Conservation (phyloP, 2,113 vertebrate genomes). For the Gymnorhina tibicen region DNA sequence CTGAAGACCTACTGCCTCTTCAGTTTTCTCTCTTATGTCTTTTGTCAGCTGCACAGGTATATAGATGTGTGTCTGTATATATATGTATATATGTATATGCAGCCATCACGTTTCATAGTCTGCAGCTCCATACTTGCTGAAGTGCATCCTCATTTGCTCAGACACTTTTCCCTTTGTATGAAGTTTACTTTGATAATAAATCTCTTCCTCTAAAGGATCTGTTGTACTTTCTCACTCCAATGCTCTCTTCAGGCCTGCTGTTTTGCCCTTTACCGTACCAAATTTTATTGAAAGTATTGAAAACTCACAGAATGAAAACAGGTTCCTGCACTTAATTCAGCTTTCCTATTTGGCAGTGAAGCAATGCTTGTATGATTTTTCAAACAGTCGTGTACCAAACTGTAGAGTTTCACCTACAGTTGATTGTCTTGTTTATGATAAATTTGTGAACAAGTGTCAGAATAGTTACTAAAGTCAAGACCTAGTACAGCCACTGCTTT, state of each 20-base stretch:
- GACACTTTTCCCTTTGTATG: not conserved
- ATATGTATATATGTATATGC: not conserved
- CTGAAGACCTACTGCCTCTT: not conserved
- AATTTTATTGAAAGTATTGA: not conserved
- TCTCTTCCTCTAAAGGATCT: not conserved
- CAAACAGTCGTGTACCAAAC: not conserved
- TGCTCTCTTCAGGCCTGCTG: not conserved
- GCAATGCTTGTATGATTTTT: not conserved
- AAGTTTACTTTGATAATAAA: not conserved
- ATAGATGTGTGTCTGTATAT: fast-evolving
- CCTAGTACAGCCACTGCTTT: not conserved
- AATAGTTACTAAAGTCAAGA: not conserved
- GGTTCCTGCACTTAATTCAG: not conserved
- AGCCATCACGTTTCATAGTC: not conserved
- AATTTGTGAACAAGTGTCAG: not conserved
- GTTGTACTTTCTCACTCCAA: not conserved
- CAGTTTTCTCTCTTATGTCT: not conserved
- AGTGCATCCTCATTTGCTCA: not conserved
- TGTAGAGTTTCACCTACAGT: not conserved
- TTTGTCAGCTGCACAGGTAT: not conserved
- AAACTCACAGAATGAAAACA: not conserved
- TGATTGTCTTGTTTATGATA: not conserved
- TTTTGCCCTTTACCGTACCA: not conserved
- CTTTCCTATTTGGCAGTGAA: not conserved
- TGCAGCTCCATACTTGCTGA: not conserved